A percentile compares a stretch with the other conserved stretches of the same genome.
These are phyloP conservation scores for Agrotis clavis DNA, from an alignment of 2,888 invertebrate species.

Conservation along the genomic window DNA sequence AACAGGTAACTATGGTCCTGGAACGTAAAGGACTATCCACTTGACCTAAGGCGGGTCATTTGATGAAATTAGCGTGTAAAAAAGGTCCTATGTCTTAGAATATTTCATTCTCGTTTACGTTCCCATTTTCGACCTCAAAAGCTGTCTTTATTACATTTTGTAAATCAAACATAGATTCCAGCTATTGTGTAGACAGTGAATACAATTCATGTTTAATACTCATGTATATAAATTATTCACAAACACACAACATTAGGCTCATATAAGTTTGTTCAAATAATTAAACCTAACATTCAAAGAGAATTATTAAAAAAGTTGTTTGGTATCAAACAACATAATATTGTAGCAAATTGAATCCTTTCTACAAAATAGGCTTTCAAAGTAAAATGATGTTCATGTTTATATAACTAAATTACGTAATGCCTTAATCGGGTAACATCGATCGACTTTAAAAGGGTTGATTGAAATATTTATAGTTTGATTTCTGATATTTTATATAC, in stretches of 20 bases:
- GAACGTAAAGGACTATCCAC: too few relatives aligned
- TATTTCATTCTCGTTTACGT: too few relatives aligned
- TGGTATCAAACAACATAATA: constrained; percentile 27
- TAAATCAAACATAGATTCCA: neutral
- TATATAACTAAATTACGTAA: neutral
- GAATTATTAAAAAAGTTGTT: constrained; percentile 35
- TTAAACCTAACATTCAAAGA: neutral
- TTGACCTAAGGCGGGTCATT: too few relatives aligned
- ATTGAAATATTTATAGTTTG: neutral
- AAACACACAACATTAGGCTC: neutral
- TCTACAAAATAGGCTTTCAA: neutral
- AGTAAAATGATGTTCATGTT: constrained; percentile 14
- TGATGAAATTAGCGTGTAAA: too few relatives aligned
- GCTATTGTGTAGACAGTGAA: neutral
- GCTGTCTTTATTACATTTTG: too few relatives aligned
- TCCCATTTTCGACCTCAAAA: too few relatives aligned
- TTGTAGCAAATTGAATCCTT: constrained; percentile 23
- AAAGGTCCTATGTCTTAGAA: too few relatives aligned
- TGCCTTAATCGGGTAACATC: neutral
- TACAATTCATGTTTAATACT: neutral
- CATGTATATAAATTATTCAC: constrained; percentile 22
- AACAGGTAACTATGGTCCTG: too few relatives aligned
- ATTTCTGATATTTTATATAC: too few relatives aligned
- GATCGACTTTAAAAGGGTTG: neutral
- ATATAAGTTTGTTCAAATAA: constrained; percentile 16